Base-by-base conservation (phyloP, 2,888 invertebrate genomes). In the Copidosoma aretas region DNA sequence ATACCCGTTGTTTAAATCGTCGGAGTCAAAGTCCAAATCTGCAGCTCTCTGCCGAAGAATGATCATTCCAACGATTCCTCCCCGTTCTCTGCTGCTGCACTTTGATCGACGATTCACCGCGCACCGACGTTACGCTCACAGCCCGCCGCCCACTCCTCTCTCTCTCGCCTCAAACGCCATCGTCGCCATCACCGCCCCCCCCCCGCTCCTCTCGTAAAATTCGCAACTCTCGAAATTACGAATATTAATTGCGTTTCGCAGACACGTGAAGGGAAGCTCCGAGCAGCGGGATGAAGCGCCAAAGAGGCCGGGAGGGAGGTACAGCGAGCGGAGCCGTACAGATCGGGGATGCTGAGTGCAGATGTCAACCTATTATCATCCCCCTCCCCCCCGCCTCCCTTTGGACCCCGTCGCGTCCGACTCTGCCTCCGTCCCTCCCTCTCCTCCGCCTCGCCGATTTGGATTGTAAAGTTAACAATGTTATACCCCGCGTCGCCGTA, bases 351-450 rank as follows among this genome's bases (percentile, higher is more conserved):
- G 81, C 78, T 81, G 79, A 80, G 81, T 82, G 82, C 83, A 83
- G 82, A 83, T 83, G 83, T 81, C 82, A 82, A 82, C 80, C 82
- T 80, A 82, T 83, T 83, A 83, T 82, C 81, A 81, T 82, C 78
- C 78, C 73, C 74, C 78, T 54, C 49, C 49, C 60, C 46, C 46
- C 15, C n/a, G 25, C 25, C 10, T 46, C 32, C 59, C 19, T 32
- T 32, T 32, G 8, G 8, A 32, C 32, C 39, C 32, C 70, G 61
- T 57, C 49, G 24, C 24, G 24, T 56, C 43, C 15, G 15, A 76
- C 51, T 22, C 57, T 15, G 49, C 46, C 32, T 49, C 46, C 14
- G 32, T 56, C 49, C 22, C 71, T 67, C 66, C 52, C 59, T 39
- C 54, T 41, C 15, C 52, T 57, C 69, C 59, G 67, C 73, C 68